Percentiles rank a stretch among this genome's conserved stretches.
Conservation (phyloP, 1,140 invertebrate species). For the Leptestheria dahalacensis region DNA sequence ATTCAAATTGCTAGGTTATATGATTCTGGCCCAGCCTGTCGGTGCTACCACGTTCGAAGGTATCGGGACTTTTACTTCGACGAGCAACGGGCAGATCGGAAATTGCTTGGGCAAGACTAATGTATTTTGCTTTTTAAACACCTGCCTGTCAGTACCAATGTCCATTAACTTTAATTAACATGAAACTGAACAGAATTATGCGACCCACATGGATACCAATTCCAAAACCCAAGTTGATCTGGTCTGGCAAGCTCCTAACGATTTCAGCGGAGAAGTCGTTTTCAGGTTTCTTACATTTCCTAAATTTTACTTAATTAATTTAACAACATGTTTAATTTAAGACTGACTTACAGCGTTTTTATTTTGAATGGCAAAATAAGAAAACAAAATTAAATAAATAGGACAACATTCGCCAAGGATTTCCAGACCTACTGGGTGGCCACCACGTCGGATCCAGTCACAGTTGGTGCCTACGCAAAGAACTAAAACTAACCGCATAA, state of each 20-base stretch:
- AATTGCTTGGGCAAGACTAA: neutral
- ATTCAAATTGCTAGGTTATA: no score
- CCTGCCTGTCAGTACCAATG: neutral
- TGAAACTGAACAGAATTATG: neutral
- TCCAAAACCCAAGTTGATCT: neutral
- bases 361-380: no score
- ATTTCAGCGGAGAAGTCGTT: neutral
- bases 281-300: neutral
- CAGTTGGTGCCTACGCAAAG: no score
- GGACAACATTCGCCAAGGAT: neutral
- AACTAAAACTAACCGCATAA: no score
- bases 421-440: neutral
- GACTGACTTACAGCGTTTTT: no score
- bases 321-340: no score
- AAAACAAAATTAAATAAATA: neutral
- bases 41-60: neutral
- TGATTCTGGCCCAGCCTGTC: neutral
- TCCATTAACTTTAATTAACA: neutral
- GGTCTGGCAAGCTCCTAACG: neutral
- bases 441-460: neutral
- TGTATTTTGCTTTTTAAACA: no score
- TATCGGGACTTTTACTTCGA: neutral
- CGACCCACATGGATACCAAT: neutral
- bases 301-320: no score
- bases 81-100: neutral